Percentiles rank a stretch among this genome's conserved stretches.
Evolutionary conservation across 1,140 invertebrate species (phyloP).

Genomic region (Cydia fagiglandana): DNA sequence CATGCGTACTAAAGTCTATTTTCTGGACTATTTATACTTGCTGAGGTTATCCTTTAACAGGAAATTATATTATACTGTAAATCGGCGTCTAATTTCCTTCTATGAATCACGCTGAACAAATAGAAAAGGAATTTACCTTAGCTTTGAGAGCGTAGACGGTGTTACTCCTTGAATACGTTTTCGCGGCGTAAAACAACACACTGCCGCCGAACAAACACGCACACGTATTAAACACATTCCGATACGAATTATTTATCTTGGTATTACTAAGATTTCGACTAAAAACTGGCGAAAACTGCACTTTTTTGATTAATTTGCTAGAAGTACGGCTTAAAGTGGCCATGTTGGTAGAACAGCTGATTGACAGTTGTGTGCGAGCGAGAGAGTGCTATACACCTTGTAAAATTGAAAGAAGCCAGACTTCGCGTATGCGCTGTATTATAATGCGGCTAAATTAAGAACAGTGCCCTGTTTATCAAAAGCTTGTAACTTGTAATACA

Average conservation of each 20-base stretch:
- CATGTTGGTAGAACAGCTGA: slow-evolving; percentile 71
- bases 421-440: slow-evolving; percentile 44
- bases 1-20: slow-evolving; percentile 32
- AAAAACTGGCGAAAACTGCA: slow-evolving; percentile 57
- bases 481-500: no score
- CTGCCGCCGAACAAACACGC: slow-evolving; percentile 63
- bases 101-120: slow-evolving; percentile 12
- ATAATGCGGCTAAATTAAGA: neutral
- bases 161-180: slow-evolving; percentile 52
- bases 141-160: slow-evolving; percentile 70
- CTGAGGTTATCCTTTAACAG: neutral
- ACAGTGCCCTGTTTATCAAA: no score
- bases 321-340: slow-evolving; percentile 66
- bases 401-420: slow-evolving; percentile 36
- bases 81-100: slow-evolving; percentile 33
- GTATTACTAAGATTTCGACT: slow-evolving; percentile 58
- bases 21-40: slow-evolving; percentile 5
- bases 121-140: slow-evolving; percentile 56
- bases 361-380: slow-evolving; percentile 49
- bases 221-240: slow-evolving; percentile 64
- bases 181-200: slow-evolving; percentile 59
- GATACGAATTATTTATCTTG: slow-evolving; percentile 54
- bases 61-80: slow-evolving; percentile 38
- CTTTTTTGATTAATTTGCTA: slow-evolving; percentile 64
- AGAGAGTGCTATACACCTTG: slow-evolving; percentile 39